A percentile compares a stretch with the other conserved stretches of the same genome.
phyloP scores from a whole-genome alignment of 2,113 vertebrate genomes.

The Himantopus leucocephalus region DNA sequence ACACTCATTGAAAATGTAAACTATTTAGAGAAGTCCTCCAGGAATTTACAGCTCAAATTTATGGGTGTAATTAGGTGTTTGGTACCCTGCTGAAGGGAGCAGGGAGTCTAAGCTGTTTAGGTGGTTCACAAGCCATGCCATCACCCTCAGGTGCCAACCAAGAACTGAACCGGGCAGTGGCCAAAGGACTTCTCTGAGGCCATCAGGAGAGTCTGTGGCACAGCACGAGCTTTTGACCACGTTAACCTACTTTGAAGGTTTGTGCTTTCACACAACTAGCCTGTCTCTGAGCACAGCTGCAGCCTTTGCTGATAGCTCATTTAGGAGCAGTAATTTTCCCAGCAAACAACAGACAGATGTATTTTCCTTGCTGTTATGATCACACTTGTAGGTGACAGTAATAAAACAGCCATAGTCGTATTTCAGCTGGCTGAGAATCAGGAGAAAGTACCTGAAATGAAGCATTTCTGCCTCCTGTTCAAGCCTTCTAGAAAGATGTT shows the following conservation, averaged over 20 bases:
- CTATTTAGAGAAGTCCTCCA: background rate
- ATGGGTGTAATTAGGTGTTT: background rate
- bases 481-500: background rate
- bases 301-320: background rate
- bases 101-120: background rate
- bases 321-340: constrained; percentile 9
- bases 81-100: background rate
- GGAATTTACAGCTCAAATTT: background rate
- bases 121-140: background rate
- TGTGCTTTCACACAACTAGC: background rate
- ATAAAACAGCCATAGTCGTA: background rate
- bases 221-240: background rate
- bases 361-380: constrained; percentile 13
- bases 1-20: background rate
- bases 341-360: background rate
- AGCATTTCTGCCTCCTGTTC: background rate
- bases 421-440: background rate
- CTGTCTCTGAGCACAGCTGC: background rate
- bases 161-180: background rate
- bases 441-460: background rate
- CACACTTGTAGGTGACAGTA: background rate
- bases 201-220: background rate
- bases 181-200: background rate
- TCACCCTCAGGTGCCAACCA: background rate
- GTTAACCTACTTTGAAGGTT: background rate